These are phyloP conservation scores for Sander vitreus DNA, from an alignment of 2,113 vertebrate species.

Conservation along the genomic window DNA sequence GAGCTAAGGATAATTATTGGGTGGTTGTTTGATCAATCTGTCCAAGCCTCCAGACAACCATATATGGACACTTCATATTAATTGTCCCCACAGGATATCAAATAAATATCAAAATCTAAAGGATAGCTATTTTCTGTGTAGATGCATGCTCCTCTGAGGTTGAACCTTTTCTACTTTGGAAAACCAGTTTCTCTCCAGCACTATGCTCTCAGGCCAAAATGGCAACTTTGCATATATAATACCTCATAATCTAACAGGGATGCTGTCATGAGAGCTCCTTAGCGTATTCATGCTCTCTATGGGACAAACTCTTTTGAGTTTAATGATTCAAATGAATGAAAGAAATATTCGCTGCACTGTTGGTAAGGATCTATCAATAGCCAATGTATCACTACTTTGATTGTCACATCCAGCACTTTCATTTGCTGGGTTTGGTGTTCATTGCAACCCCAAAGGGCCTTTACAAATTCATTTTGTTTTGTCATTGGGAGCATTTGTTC, in stretches of 20 bases:
- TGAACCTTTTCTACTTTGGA: background rate
- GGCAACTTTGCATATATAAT: background rate
- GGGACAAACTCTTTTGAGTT: background rate
- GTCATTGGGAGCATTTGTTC: background rate
- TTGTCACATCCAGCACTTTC: background rate
- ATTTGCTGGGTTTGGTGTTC: background rate
- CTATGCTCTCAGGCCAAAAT: background rate
- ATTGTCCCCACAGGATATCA: background rate
- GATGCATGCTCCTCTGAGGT: background rate
- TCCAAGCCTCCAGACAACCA: background rate
- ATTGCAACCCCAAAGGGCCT: background rate
- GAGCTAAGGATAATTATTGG: background rate
- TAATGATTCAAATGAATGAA: background rate
- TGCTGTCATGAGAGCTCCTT: background rate
- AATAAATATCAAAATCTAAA: background rate
- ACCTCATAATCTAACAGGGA: background rate
- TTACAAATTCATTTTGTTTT: background rate
- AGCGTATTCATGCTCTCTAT: background rate
- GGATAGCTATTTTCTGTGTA: background rate
- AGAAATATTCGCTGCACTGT: background rate
- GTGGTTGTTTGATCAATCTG: background rate
- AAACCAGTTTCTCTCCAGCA: background rate
- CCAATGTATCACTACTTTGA: too few relatives aligned
- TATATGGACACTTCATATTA: background rate
- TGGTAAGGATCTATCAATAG: background rate